Conservation (phyloP, 2,797 vertebrate species). For the Semotilus atromaculatus region DNA sequence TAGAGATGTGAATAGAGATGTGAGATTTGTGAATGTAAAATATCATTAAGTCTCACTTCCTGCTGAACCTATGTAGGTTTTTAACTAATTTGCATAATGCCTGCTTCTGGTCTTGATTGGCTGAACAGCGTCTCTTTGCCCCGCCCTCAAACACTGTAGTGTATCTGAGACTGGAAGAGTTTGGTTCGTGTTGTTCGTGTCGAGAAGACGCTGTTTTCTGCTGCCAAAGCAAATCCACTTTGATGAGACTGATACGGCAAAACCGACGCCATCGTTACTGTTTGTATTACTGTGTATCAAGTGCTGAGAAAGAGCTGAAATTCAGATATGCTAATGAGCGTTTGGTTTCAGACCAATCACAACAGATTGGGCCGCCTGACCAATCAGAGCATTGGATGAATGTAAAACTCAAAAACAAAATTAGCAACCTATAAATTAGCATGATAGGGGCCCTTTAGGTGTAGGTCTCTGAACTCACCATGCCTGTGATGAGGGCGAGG, state of each 20-base stretch:
- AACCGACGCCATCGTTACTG: background rate
- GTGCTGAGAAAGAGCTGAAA: background rate
- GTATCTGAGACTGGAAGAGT: no score
- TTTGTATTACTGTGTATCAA: background rate
- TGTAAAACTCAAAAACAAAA: background rate
- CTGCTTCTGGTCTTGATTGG: no score
- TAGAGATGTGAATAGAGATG: no score
- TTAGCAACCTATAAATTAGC: background rate
- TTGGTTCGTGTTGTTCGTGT: no score
- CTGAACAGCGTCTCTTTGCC: no score
- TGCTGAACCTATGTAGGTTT: no score
- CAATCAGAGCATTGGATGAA: background rate
- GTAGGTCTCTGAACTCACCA: conserved; percentile 75
- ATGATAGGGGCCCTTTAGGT: background rate
- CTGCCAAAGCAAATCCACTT: no score
- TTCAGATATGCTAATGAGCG: background rate
- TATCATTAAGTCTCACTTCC: no score
- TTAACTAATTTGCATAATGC: no score
- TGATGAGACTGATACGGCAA: no score
- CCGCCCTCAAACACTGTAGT: no score
- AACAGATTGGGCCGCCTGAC: background rate
- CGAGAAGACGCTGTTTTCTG: no score
- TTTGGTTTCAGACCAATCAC: background rate
- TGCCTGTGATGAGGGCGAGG: conserved; percentile 86
- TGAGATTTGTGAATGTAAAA: background rate